Conservation (phyloP, 2,113 vertebrate species). For the Piaya cayana region DNA sequence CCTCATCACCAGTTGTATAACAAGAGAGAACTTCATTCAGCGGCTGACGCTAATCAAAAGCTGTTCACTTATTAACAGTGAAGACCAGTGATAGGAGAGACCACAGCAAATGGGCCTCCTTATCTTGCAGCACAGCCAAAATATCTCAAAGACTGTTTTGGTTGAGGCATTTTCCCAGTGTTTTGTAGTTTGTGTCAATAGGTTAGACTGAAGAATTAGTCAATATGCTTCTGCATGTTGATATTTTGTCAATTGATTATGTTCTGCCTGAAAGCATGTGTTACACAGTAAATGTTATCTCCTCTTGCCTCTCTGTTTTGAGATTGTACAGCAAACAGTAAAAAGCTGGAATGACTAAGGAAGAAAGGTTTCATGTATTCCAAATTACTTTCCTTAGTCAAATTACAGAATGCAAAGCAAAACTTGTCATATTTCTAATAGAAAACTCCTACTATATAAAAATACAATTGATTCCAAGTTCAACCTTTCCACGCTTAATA, state of each 20-base stretch:
- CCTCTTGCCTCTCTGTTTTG: background rate
- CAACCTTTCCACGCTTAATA: background rate
- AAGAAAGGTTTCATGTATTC: background rate
- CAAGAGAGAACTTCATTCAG: background rate
- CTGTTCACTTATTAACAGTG: background rate
- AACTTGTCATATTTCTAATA: background rate
- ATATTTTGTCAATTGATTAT: background rate
- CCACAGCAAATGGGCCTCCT: background rate
- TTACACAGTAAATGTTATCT: background rate
- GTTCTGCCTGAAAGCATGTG: background rate
- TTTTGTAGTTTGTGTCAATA: background rate
- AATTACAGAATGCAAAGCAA: background rate
- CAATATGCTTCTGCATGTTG: background rate
- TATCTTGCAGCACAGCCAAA: background rate
- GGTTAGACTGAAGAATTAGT: background rate
- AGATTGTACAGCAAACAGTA: background rate
- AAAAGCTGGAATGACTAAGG: background rate
- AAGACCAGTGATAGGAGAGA: background rate
- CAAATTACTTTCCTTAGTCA: background rate
- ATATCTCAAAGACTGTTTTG: background rate
- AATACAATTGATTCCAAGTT: background rate
- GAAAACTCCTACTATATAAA: background rate
- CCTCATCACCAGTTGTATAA: background rate
- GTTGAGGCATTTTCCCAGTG: background rate
- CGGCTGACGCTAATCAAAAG: background rate